These are phyloP conservation scores for Zalophus californianus DNA, from an alignment of 2,797 vertebrate species.

Conservation along the genomic window DNA sequence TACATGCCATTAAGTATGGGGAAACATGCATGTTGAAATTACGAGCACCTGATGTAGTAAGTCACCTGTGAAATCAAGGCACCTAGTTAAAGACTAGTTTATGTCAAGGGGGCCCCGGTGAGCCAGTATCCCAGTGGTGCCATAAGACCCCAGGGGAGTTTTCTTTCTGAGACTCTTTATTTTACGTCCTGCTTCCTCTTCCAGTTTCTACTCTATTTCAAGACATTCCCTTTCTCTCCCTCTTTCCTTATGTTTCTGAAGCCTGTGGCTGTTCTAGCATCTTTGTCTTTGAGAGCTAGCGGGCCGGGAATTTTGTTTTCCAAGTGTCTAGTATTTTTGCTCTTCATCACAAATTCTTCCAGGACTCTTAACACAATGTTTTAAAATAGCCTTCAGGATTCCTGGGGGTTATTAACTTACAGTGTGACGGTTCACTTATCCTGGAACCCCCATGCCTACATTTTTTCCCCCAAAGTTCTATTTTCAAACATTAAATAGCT, in stretches of 20 bases:
- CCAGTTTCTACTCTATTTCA: background rate
- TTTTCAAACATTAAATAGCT: conserved; percentile 77
- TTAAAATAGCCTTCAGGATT: conserved; percentile 75
- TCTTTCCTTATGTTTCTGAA: background rate
- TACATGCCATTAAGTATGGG: background rate
- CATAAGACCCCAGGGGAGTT: background rate
- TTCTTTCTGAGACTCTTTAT: background rate
- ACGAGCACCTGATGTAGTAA: background rate
- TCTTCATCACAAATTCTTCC: conserved; percentile 35
- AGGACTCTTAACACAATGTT: conserved; percentile 44
- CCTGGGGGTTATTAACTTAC: conserved; percentile 77
- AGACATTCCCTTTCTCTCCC: background rate
- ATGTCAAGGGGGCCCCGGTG: background rate
- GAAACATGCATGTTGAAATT: background rate
- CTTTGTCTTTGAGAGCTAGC: background rate
- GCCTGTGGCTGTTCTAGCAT: background rate
- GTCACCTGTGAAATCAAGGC: background rate
- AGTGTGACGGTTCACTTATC: conserved; percentile 28
- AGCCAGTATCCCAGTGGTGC: background rate
- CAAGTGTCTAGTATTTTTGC: conserved; percentile 29
- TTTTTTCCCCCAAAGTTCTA: conserved; percentile 51
- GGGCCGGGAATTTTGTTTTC: conserved; percentile 27
- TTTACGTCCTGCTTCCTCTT: background rate
- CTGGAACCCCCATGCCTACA: background rate
- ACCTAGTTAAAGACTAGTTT: background rate